phyloP scores from a whole-genome alignment of 2,888 invertebrate species.

The Pollenia griseotomentosa region DNA sequence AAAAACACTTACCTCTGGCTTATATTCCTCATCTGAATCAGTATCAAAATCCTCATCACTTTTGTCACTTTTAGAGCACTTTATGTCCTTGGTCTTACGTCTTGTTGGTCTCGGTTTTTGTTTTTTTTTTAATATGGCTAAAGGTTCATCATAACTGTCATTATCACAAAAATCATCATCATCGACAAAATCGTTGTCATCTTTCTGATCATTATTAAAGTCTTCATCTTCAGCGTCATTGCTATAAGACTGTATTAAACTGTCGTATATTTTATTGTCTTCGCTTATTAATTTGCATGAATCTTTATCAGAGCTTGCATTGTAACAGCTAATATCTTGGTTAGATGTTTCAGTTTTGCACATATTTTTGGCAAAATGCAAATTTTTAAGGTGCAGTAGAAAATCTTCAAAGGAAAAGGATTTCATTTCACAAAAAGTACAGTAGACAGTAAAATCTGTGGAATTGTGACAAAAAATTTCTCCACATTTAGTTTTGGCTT shows the following conservation, averaged over 20 bases:
- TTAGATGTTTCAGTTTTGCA: slow-evolving; percentile 26
- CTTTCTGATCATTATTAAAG: slow-evolving; percentile 10
- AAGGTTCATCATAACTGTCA: slow-evolving; percentile 59
- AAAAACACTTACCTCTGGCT: slow-evolving; percentile 41
- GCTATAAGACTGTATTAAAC: slow-evolving; percentile 30
- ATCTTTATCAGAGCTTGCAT: neutral
- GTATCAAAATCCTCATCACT: slow-evolving; percentile 46
- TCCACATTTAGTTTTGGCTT: slow-evolving; percentile 79
- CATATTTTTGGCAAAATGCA: slow-evolving; percentile 76
- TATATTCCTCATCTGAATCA: slow-evolving; percentile 62
- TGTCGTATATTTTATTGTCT: slow-evolving; percentile 55
- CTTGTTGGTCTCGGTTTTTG: slow-evolving; percentile 25
- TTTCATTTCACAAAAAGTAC: slow-evolving; percentile 80
- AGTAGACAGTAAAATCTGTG: slow-evolving; percentile 80
- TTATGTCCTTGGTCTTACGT: slow-evolving; percentile 16
- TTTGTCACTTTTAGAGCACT: slow-evolving; percentile 1
- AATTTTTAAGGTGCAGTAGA: slow-evolving; percentile 78
- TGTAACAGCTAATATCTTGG: neutral
- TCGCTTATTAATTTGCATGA: neutral
- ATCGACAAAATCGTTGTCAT: slow-evolving; percentile 15
- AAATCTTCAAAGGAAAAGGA: slow-evolving; percentile 80
- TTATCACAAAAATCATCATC: slow-evolving; percentile 51
- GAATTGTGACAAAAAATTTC: slow-evolving; percentile 80
- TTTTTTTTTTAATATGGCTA: slow-evolving; percentile 74
- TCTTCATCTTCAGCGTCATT: slow-evolving; percentile 19